Evolutionary conservation across 2,888 invertebrate species (phyloP).

Genomic region (Megastigmus dorsalis): DNA sequence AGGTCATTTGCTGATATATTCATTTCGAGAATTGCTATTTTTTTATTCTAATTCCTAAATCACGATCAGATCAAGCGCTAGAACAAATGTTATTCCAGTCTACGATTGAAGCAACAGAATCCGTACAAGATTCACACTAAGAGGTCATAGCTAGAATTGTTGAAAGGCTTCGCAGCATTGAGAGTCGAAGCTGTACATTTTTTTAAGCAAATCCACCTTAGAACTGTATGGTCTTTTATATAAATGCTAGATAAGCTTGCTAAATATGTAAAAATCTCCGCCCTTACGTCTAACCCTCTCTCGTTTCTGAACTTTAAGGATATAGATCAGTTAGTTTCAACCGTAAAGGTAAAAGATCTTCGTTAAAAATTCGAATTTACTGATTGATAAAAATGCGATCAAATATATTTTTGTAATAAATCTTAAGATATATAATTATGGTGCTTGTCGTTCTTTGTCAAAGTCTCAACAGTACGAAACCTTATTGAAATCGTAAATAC

Average conservation of each 20-base stretch:
- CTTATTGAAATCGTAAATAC: too few relatives aligned
- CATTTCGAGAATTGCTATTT: too few relatives aligned
- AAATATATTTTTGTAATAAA: too few relatives aligned
- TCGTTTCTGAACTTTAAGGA: background rate
- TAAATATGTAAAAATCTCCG: background rate
- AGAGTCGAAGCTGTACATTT: background rate
- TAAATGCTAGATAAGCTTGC: background rate
- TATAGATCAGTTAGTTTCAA: background rate
- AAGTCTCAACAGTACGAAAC: too few relatives aligned
- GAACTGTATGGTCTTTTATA: constrained; percentile 7
- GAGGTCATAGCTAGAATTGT: constrained; percentile 26
- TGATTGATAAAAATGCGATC: too few relatives aligned
- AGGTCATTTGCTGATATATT: too few relatives aligned
- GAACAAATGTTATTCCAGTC: background rate
- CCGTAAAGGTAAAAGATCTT: too few relatives aligned
- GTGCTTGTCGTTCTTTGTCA: too few relatives aligned
- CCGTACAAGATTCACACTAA: constrained; percentile 24
- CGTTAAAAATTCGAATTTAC: too few relatives aligned
- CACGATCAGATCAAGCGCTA: too few relatives aligned
- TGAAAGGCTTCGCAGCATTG: constrained; percentile 39
- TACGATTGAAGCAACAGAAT: constrained; percentile 31
- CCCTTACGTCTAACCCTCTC: background rate
- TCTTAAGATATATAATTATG: too few relatives aligned
- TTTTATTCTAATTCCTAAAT: too few relatives aligned
- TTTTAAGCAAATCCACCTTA: background rate